Conservation (phyloP, 2,888 invertebrate genomes). For the Eristalis intricaria region DNA sequence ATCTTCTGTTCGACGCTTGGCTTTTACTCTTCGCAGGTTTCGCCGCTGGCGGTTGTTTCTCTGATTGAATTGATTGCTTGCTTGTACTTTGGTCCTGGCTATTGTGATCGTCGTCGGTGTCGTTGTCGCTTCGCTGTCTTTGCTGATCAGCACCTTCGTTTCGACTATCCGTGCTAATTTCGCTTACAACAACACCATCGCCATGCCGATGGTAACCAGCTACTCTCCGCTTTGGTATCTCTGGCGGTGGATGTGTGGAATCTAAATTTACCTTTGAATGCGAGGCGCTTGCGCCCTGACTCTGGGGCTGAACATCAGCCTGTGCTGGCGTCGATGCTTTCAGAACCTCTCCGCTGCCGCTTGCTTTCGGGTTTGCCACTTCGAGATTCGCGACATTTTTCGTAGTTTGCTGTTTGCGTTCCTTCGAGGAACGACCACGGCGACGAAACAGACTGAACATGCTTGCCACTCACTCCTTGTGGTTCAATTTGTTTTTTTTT, state of each 20-base stretch:
- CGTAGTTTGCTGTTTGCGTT: constrained; percentile 42
- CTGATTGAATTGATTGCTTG: neutral
- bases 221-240: constrained; percentile 45
- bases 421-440: constrained; percentile 57
- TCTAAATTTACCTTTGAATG: constrained; percentile 66
- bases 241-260: constrained; percentile 45
- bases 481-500: constrained; percentile 2
- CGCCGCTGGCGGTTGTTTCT: neutral
- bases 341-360: constrained; percentile 8
- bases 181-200: constrained; percentile 68
- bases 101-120: constrained; percentile 68
- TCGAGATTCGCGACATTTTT: constrained; percentile 52
- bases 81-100: constrained; percentile 37
- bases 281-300: constrained; percentile 53
- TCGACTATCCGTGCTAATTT: constrained; percentile 72
- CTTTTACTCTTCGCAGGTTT: constrained; percentile 49
- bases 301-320: neutral
- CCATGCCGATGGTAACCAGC: constrained; percentile 47
- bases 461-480: constrained; percentile 12
- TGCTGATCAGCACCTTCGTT: constrained; percentile 74
- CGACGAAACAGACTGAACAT: constrained; percentile 66
- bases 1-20: constrained; percentile 43
- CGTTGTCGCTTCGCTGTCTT: constrained; percentile 63
- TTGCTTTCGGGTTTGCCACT: constrained; percentile 22
- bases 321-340: constrained; percentile 12